These are phyloP conservation scores for Parapsyche elsis DNA, from an alignment of 1,140 invertebrate genomes.

Conservation along the genomic window DNA sequence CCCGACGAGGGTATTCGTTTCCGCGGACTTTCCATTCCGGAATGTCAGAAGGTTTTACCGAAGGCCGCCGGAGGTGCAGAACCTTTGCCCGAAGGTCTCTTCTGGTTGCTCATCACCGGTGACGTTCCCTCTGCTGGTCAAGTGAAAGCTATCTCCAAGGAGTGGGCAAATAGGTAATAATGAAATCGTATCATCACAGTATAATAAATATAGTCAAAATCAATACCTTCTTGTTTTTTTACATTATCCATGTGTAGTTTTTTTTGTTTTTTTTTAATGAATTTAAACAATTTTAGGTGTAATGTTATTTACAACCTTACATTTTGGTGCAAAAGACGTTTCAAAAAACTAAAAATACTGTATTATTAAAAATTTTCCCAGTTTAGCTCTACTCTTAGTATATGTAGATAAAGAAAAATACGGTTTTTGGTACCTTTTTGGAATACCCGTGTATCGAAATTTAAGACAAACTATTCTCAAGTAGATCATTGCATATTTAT, in stretches of 20 bases:
- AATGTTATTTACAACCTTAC: neutral
- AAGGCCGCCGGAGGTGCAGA: conserved; percentile 87
- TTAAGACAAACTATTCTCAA: too few relatives aligned
- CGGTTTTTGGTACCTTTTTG: too few relatives aligned
- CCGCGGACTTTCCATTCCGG: conserved; percentile 94
- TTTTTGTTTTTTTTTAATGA: too few relatives aligned
- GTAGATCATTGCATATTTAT: too few relatives aligned
- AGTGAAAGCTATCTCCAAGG: conserved; percentile 85
- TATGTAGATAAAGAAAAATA: too few relatives aligned
- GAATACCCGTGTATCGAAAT: too few relatives aligned
- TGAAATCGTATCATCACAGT: conserved; percentile 13
- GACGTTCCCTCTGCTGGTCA: conserved; percentile 89
- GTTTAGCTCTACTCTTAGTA: too few relatives aligned
- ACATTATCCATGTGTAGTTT: neutral
- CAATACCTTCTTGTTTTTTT: too few relatives aligned
- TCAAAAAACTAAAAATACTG: too few relatives aligned
- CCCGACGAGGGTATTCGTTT: conserved; percentile 96
- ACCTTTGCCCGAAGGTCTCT: conserved; percentile 94
- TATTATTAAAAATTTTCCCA: too few relatives aligned
- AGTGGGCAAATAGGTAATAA: conserved; percentile 87
- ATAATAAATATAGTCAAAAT: too few relatives aligned
- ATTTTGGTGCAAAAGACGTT: too few relatives aligned
- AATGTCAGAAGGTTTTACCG: conserved; percentile 92
- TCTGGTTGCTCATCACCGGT: conserved; percentile 95
- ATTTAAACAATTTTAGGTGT: neutral